Percentiles rank a stretch among this genome's conserved stretches.
Evolutionary conservation across 1,140 invertebrate species (phyloP).

Genomic region (Cydia pomonella): DNA sequence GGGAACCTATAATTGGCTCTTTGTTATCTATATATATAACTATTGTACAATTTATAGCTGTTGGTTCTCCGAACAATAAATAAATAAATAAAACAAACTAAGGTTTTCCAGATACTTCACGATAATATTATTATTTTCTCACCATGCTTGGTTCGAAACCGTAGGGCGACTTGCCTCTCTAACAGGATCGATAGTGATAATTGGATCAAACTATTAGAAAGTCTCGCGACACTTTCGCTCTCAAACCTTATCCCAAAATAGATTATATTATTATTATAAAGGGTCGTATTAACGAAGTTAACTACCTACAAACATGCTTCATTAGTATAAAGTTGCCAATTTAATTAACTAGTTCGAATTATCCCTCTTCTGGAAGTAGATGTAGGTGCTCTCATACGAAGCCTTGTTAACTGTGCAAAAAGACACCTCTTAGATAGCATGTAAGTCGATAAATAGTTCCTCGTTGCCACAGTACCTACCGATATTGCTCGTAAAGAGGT

Average conservation of each 20-base stretch:
- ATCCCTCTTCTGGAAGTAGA: not conserved
- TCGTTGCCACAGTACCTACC: not conserved
- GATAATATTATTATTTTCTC: not conserved
- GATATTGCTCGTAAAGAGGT: conserved; percentile 1
- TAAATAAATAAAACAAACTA: too few species aligned
- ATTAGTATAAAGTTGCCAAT: not conserved
- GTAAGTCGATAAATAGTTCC: not conserved
- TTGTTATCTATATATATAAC: too few species aligned
- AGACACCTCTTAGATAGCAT: not conserved
- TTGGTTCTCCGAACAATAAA: too few species aligned
- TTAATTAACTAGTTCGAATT: not conserved
- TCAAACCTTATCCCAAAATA: not conserved
- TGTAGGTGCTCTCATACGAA: not conserved
- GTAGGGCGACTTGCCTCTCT: not conserved
- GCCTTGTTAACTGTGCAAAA: not conserved
- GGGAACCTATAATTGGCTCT: too few species aligned
- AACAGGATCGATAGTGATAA: conserved; percentile 12
- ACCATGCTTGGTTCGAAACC: not conserved
- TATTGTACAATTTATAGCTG: too few species aligned
- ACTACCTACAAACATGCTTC: not conserved
- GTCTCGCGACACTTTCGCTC: not conserved
- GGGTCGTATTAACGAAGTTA: not conserved
- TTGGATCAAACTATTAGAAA: conserved; percentile 1
- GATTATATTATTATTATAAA: not conserved
- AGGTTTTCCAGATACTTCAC: too few species aligned